Percentiles rank a stretch among this genome's conserved stretches.
phyloP scores from a whole-genome alignment of 2,113 vertebrate genomes.

The Apodemus speciosus region DNA sequence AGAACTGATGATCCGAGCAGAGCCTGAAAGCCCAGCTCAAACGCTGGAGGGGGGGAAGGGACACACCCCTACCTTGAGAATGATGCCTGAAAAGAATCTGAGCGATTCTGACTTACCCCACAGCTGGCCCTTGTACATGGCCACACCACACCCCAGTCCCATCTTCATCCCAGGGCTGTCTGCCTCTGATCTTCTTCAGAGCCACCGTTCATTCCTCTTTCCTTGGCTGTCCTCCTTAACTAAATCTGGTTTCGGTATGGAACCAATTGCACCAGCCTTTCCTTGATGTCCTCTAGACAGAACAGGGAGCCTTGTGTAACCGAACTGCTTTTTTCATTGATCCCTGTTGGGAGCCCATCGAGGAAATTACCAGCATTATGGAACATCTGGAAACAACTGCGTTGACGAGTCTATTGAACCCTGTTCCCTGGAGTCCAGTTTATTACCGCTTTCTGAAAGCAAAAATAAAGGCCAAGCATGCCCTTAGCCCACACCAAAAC shows the following conservation, averaged over 20 bases:
- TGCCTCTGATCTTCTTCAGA: not conserved
- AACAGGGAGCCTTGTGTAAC: not conserved
- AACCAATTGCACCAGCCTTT: not conserved
- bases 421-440: not conserved
- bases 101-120: not conserved
- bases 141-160: accelerated
- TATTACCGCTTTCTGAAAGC: not conserved
- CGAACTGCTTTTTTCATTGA: not conserved
- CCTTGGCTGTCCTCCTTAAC: accelerated
- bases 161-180: no score
- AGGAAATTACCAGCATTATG: not conserved
- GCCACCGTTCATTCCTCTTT: not conserved
- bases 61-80: not conserved
- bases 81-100: not conserved
- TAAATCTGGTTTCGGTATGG: not conserved
- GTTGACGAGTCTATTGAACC: not conserved
- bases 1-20: no score
- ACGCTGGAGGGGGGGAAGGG: no score
- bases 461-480: not conserved
- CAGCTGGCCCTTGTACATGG: not conserved
- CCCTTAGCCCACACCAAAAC: not conserved
- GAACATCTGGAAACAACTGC: not conserved
- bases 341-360: not conserved
- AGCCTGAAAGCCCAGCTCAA: no score
- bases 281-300: not conserved